phyloP scores from a whole-genome alignment of 2,888 invertebrate species.

The Volucella inflata region DNA sequence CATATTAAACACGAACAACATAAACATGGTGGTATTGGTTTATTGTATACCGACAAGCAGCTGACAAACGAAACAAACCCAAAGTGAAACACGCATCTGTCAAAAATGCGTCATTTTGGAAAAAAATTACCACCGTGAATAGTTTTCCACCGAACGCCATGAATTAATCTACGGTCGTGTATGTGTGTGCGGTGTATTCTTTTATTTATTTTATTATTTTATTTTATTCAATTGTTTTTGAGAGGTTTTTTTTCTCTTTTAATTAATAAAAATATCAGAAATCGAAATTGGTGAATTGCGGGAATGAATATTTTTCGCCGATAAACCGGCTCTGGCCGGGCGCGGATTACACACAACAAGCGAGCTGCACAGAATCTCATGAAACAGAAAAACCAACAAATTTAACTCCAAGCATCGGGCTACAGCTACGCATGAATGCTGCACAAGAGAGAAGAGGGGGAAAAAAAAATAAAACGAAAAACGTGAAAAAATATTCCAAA shows the following conservation, averaged over 20 bases:
- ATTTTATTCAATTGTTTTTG: constrained; percentile 29
- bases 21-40: constrained; percentile 31
- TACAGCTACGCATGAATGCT: constrained; percentile 34
- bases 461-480: constrained; percentile 10
- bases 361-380: constrained; percentile 12
- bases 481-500: constrained; percentile 20
- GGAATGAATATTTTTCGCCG: constrained; percentile 20
- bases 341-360: constrained; percentile 21
- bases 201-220: constrained; percentile 1
- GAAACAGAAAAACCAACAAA: constrained; percentile 29
- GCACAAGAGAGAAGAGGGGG: constrained; percentile 33
- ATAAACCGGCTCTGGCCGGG: constrained; percentile 54
- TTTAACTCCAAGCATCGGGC: constrained; percentile 35
- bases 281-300: constrained; percentile 8
- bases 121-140: constrained; percentile 46
- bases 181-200: background rate
- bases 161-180: constrained; percentile 25
- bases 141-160: constrained; percentile 56
- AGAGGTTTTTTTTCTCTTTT: constrained; percentile 6
- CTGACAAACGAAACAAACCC: constrained; percentile 71
- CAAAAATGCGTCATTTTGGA: constrained; percentile 74
- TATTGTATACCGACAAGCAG: constrained; percentile 50
- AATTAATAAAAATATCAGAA: constrained; percentile 23
- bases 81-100: constrained; percentile 66
- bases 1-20: constrained; percentile 9